phyloP scores from a whole-genome alignment of 2,888 invertebrate species.

The Habrosyne pyritoides region DNA sequence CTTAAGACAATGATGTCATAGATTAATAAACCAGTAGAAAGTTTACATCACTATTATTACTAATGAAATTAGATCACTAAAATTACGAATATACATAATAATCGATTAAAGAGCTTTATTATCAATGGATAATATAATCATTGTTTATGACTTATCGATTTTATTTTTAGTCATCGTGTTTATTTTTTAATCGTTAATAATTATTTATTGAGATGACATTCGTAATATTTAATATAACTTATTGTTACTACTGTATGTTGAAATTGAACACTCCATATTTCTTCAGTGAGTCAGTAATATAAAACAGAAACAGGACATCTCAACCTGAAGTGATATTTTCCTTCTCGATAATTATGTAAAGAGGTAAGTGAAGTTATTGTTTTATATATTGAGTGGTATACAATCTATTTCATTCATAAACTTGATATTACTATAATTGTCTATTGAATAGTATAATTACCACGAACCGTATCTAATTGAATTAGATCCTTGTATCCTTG shows the following conservation, averaged over 20 bases:
- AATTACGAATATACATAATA: constrained; percentile 19
- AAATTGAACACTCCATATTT: neutral
- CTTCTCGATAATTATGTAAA: neutral
- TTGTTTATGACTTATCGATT: constrained; percentile 22
- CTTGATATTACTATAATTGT: constrained; percentile 9
- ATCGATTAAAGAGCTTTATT: constrained; percentile 13
- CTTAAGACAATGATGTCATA: constrained; percentile 28
- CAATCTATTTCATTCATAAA: neutral
- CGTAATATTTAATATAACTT: neutral
- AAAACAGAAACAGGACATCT: constrained; percentile 6
- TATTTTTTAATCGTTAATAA: constrained; percentile 13
- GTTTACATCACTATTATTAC: constrained; percentile 19
- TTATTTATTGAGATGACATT: neutral
- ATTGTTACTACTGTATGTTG: neutral
- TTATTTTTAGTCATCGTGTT: constrained; percentile 23
- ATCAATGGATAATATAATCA: neutral
- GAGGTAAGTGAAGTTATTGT: neutral
- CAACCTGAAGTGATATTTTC: constrained; percentile 7
- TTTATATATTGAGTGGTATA: neutral
- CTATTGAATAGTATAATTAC: constrained; percentile 12
- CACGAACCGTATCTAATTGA: constrained; percentile 57
- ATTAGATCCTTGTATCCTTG: constrained; percentile 45
- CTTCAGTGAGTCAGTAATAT: neutral
- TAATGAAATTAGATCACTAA: constrained; percentile 29
- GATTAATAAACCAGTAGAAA: constrained; percentile 25